These are phyloP conservation scores for Phycodurus eques DNA, from an alignment of 2,113 vertebrate species.

Conservation along the genomic window DNA sequence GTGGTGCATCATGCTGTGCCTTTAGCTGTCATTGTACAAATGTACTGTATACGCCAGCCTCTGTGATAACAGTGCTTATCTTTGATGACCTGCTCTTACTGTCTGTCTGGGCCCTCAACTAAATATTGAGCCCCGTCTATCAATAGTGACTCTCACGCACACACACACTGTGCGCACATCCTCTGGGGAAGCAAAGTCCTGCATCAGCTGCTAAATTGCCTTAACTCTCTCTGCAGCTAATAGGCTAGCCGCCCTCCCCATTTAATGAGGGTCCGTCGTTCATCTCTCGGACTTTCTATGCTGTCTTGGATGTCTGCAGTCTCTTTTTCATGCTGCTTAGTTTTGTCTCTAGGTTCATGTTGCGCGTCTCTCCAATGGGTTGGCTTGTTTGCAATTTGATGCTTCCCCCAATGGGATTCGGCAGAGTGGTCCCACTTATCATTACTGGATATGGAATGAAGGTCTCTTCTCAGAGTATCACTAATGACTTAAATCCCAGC, in stretches of 20 bases:
- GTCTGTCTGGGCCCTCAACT: slow-evolving; percentile 8
- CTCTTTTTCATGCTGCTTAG: slow-evolving; percentile 7
- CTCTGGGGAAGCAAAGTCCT: slow-evolving; percentile 44
- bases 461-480: background rate
- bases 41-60: background rate
- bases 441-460: background rate
- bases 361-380: slow-evolving; percentile 1
- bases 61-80: background rate
- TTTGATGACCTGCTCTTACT: slow-evolving; percentile 17
- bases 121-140: slow-evolving; percentile 31
- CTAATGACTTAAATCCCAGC: background rate
- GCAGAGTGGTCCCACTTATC: background rate
- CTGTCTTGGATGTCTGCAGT: slow-evolving; percentile 49
- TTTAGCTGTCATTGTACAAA: slow-evolving; percentile 1
- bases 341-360: slow-evolving; percentile 14
- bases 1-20: slow-evolving; percentile 46
- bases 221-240: slow-evolving; percentile 59
- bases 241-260: slow-evolving; percentile 52
- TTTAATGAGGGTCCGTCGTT: slow-evolving; percentile 46
- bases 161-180: background rate
- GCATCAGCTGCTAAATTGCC: slow-evolving; percentile 62
- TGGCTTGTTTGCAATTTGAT: background rate
- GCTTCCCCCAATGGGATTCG: background rate
- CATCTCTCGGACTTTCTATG: slow-evolving; percentile 27
- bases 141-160: slow-evolving; percentile 13